These are phyloP conservation scores for Periophthalmodon schlosseri DNA, from an alignment of 2,113 vertebrate genomes.

Conservation along the genomic window DNA sequence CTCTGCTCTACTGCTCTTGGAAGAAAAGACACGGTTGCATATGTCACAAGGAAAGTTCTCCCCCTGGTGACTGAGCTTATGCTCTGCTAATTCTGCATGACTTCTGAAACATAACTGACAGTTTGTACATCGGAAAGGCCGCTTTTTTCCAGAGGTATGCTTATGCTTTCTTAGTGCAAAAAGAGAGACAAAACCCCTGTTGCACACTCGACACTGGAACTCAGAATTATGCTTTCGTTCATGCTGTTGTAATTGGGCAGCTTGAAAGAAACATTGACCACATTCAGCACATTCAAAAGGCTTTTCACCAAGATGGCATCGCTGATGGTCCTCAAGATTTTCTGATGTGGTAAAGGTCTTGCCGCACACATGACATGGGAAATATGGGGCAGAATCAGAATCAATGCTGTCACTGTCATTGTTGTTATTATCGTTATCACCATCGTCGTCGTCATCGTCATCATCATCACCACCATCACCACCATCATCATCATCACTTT, in stretches of 20 bases:
- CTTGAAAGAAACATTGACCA: conserved; percentile 78
- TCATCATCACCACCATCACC: neutral
- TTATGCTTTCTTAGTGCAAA: conserved; percentile 80
- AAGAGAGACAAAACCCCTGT: conserved; percentile 77
- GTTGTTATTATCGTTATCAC: conserved; percentile 33
- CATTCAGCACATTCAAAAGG: conserved; percentile 80
- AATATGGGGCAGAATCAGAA: conserved; percentile 79
- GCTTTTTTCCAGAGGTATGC: conserved; percentile 71
- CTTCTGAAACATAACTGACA: conserved; percentile 74
- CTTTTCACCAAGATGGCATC: conserved; percentile 80
- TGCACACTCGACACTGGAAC: conserved; percentile 79
- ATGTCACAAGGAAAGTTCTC: conserved; percentile 82
- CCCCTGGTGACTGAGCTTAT: conserved; percentile 76
- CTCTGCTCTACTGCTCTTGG: conserved; percentile 75
- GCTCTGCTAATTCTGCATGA: conserved; percentile 70
- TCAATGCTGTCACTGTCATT: conserved; percentile 59
- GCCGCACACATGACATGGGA: conserved; percentile 81
- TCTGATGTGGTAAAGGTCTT: conserved; percentile 80
- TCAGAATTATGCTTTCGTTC: conserved; percentile 79
- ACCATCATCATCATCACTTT: conserved; percentile 28
- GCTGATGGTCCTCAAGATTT: conserved; percentile 80
- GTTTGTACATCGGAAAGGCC: conserved; percentile 73
- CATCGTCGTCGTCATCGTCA: conserved; percentile 13
- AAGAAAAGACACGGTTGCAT: conserved; percentile 73
- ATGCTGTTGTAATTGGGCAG: conserved; percentile 79